phyloP scores from a whole-genome alignment of 1,140 invertebrate genomes.

The Drosophila auraria region DNA sequence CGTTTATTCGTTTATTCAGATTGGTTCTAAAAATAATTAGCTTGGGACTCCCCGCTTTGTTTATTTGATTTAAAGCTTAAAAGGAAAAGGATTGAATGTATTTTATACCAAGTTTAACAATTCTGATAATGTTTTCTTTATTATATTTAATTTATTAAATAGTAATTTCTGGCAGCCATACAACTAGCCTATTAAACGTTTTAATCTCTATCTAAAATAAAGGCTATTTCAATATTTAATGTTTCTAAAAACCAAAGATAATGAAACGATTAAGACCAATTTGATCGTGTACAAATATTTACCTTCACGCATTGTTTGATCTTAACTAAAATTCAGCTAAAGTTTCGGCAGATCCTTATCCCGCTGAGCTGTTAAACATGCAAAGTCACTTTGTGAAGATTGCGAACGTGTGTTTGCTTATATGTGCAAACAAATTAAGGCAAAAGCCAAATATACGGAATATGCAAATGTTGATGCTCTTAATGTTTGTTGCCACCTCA shows the following conservation, averaged over 20 bases:
- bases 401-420: slow-evolving; percentile 44
- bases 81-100: neutral
- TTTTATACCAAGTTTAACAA: neutral
- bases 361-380: slow-evolving; percentile 63
- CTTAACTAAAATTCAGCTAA: slow-evolving; percentile 23
- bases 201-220: neutral
- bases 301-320: slow-evolving; percentile 22
- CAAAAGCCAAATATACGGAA: slow-evolving; percentile 68
- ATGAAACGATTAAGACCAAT: slow-evolving; percentile 18
- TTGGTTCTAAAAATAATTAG: neutral
- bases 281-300: slow-evolving; percentile 26
- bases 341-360: slow-evolving; percentile 35
- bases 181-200: no score
- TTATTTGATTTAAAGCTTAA: neutral
- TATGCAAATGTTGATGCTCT: slow-evolving; percentile 79
- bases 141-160: neutral
- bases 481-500: slow-evolving; percentile 68
- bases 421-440: slow-evolving; percentile 74
- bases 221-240: neutral
- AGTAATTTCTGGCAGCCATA: no score
- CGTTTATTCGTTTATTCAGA: neutral
- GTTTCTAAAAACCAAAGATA: neutral
- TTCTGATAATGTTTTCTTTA: no score
- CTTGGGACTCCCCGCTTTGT: neutral
- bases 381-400: slow-evolving; percentile 66